These are phyloP conservation scores for Ascidia mentula DNA, from an alignment of 23 tunicate species.

Conservation along the genomic window DNA sequence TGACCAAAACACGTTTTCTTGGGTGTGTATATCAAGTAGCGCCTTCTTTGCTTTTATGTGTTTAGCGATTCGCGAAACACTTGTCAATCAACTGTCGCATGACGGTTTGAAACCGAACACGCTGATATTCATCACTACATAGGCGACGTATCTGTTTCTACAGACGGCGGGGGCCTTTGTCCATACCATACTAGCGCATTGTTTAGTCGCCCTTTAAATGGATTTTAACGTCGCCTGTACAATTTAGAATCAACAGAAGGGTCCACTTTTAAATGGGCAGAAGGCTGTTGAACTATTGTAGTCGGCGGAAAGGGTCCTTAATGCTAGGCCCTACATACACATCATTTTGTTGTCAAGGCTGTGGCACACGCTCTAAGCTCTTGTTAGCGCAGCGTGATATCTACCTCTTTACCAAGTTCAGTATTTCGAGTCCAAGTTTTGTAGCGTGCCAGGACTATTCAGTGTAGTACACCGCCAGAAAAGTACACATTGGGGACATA, in stretches of 20 bases:
- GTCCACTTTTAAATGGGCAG: not conserved
- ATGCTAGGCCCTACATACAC: not conserved
- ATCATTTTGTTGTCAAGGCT: constrained; percentile 3
- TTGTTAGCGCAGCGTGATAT: not conserved
- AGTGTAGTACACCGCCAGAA: too few species aligned
- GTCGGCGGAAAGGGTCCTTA: not conserved
- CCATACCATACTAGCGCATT: not conserved
- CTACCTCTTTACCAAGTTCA: too few species aligned
- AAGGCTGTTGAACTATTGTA: not conserved
- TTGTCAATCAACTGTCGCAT: constrained; percentile 2
- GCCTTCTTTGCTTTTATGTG: not conserved
- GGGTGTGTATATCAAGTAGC: not conserved
- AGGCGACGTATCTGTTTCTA: not conserved
- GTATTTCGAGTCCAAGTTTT: constrained; percentile 7
- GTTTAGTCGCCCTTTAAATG: constrained; percentile 12
- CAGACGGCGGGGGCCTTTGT: constrained; percentile 7
- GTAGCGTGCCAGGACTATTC: too few species aligned
- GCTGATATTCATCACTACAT: not conserved
- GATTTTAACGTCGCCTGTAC: constrained; percentile 10
- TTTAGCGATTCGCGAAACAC: not conserved
- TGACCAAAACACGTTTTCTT: not conserved
- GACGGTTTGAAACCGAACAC: not conserved
- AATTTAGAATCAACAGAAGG: constrained; percentile 8
- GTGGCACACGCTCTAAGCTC: not conserved
- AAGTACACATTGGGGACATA: too few species aligned